Evolutionary conservation across 2,888 invertebrate species (phyloP).

Genomic region (Trileptium ribeirensis): DNA sequence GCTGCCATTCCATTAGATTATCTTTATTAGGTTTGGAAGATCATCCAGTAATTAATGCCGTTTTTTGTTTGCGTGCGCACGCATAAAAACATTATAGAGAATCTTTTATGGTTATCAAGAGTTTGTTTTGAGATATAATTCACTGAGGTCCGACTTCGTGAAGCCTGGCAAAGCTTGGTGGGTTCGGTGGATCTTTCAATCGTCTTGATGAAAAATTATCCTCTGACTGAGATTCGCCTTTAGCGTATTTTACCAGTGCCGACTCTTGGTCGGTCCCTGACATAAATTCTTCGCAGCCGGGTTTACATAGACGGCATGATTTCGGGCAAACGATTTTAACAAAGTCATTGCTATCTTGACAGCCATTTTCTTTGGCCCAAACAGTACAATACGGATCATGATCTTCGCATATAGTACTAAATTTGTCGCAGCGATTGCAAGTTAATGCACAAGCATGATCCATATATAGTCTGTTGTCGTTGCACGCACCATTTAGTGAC

Average conservation of each 20-base stretch:
- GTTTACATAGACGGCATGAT: background rate
- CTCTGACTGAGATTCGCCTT: background rate
- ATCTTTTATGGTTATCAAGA: too few species aligned
- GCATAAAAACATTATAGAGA: too few species aligned
- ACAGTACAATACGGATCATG: background rate
- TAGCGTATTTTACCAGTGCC: background rate
- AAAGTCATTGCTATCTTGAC: background rate
- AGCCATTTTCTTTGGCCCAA: background rate
- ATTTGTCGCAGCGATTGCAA: background rate
- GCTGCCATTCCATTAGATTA: too few species aligned
- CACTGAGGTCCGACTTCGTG: background rate
- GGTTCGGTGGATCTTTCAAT: background rate
- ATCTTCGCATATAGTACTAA: background rate
- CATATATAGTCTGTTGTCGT: background rate
- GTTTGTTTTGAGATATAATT: too few species aligned
- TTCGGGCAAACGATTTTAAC: conserved; percentile 11
- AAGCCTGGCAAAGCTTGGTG: background rate
- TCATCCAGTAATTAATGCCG: too few species aligned
- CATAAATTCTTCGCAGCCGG: background rate
- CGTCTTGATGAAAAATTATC: too few species aligned
- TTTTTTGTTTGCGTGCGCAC: too few species aligned
- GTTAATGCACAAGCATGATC: background rate
- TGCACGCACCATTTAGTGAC: background rate
- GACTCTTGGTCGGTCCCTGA: background rate
- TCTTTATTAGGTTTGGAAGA: too few species aligned